These are phyloP conservation scores for Vollenhovia emeryi DNA, from an alignment of 1,140 invertebrate species.

Conservation along the genomic window DNA sequence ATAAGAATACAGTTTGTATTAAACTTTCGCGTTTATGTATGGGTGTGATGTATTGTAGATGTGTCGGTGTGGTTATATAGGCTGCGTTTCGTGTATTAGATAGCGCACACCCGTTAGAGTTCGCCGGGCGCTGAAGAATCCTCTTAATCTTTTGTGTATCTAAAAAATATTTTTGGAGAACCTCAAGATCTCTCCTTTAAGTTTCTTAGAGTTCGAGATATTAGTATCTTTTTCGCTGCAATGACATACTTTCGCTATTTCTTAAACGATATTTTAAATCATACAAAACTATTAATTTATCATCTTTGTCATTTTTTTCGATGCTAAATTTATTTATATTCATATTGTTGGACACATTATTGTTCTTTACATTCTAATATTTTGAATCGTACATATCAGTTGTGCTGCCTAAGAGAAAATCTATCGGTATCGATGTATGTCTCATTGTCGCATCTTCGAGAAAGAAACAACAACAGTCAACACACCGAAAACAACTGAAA, in stretches of 20 bases:
- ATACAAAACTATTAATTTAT: not conserved
- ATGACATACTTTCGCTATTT: not conserved
- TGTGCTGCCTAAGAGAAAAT: not conserved
- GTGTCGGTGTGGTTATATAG: too few relatives aligned
- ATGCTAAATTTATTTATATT: not conserved
- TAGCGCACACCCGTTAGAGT: too few relatives aligned
- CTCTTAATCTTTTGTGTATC: not conserved
- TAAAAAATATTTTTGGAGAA: not conserved
- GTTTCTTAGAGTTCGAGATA: not conserved
- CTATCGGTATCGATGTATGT: not conserved
- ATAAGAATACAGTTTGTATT: too few relatives aligned
- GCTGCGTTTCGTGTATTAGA: too few relatives aligned
- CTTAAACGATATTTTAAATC: not conserved
- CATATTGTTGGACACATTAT: not conserved
- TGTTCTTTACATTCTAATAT: not conserved
- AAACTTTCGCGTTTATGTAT: too few relatives aligned
- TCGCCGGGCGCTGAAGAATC: too few relatives aligned
- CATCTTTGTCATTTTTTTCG: not conserved
- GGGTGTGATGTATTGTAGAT: too few relatives aligned
- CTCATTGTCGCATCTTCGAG: not conserved
- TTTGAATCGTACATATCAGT: not conserved
- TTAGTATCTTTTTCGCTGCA: not conserved
- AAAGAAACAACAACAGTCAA: conserved; percentile 5
- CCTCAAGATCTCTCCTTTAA: not conserved
- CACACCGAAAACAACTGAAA: conserved; percentile 19